Evolutionary conservation across 1,140 invertebrate genomes (phyloP).

Genomic region (Phortica variegata): DNA sequence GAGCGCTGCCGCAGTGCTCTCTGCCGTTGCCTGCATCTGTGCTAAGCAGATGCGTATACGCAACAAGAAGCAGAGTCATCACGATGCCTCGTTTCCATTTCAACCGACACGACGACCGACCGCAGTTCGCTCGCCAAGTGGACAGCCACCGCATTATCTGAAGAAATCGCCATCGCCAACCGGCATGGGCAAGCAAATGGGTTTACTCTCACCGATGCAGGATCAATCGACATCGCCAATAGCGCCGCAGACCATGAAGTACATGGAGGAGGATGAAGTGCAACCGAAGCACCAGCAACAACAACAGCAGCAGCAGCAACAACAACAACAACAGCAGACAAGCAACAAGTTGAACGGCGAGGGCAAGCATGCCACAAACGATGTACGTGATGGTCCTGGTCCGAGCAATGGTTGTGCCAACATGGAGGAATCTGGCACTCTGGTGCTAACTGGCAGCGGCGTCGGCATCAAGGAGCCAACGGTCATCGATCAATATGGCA

Average conservation of each 20-base stretch:
- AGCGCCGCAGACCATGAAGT: constrained; percentile 43
- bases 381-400: constrained; percentile 27
- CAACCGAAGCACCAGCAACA: constrained; percentile 17
- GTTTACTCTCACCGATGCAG: constrained; percentile 56
- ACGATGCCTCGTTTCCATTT: constrained; percentile 59
- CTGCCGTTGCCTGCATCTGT: constrained; percentile 49
- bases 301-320: constrained; percentile 20
- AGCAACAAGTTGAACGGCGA: no score
- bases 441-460: constrained; percentile 48
- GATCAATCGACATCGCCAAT: constrained; percentile 49
- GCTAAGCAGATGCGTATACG: constrained; percentile 46
- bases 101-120: constrained; percentile 63
- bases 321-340: constrained; percentile 16
- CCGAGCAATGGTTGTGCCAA: constrained; percentile 14
- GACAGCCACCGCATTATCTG: constrained; percentile 71
- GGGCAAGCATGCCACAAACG: no score
- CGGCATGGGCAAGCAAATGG: constrained; percentile 60
- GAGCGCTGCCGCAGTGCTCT: constrained; percentile 45
- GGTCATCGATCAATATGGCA: constrained; percentile 58
- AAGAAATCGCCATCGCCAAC: constrained; percentile 88
- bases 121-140: constrained; percentile 64
- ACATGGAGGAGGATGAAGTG: constrained; percentile 45
- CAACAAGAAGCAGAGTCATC: constrained; percentile 51
- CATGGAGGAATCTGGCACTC: constrained; percentile 55
- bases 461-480: constrained; percentile 58